Conservation (phyloP, 2,797 vertebrate genomes). For the Rhodeus uyekii region DNA sequence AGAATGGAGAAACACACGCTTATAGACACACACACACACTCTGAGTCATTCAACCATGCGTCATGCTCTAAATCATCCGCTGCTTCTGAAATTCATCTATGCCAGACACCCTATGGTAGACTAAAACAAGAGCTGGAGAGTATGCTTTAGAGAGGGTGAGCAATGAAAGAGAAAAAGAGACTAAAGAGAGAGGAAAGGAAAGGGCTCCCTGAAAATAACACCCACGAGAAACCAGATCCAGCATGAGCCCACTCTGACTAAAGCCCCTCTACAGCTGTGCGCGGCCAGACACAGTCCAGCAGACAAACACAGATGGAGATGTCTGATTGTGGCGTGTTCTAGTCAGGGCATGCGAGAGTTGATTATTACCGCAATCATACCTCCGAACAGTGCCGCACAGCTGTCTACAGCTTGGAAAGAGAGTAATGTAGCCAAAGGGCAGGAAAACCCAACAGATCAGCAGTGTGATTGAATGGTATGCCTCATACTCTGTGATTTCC, state of each 20-base stretch:
- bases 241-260: slow-evolving; percentile 66
- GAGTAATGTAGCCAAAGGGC: slow-evolving; percentile 8
- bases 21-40: slow-evolving; percentile 8
- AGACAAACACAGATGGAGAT: slow-evolving; percentile 64
- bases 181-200: neutral
- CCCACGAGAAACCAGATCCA: slow-evolving; percentile 67
- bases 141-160: slow-evolving; percentile 26
- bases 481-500: slow-evolving; percentile 19
- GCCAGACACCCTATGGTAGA: slow-evolving; percentile 46
- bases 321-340: slow-evolving; percentile 60
- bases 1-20: neutral
- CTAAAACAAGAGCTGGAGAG: slow-evolving; percentile 18
- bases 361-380: slow-evolving; percentile 61
- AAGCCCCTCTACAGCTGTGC: slow-evolving; percentile 61
- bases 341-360: slow-evolving; percentile 56
- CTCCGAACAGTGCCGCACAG: slow-evolving; percentile 10
- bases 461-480: slow-evolving; percentile 17
- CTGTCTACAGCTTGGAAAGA: neutral
- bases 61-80: neutral
- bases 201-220: slow-evolving; percentile 58
- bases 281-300: slow-evolving; percentile 54
- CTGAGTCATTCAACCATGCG: slow-evolving; percentile 48
- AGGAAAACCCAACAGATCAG: slow-evolving; percentile 2
- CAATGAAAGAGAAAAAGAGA: slow-evolving; percentile 52
- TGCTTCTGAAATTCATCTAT: neutral